Conservation (phyloP, 2,113 vertebrate species). For the Neolamprologus tretocephalus region DNA sequence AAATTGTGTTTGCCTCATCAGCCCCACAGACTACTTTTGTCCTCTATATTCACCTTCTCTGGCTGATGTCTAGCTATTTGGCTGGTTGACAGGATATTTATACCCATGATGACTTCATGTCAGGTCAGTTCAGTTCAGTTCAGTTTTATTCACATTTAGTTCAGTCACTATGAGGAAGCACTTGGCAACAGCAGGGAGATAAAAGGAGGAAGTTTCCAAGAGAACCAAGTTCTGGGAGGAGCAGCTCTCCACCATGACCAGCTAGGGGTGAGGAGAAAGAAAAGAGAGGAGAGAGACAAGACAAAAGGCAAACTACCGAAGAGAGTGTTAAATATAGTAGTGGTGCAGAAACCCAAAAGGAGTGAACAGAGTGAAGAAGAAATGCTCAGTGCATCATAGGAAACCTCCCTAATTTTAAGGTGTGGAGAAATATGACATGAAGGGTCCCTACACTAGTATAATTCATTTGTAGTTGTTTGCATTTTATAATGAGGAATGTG, state of each 20-base stretch:
- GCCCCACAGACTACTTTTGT: no score
- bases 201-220: background rate
- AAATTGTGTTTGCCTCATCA: no score
- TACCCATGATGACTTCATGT: background rate
- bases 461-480: fast-evolving
- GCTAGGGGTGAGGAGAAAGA: background rate
- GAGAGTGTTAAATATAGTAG: background rate
- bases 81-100: no score
- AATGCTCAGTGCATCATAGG: background rate
- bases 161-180: background rate
- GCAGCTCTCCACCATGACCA: background rate
- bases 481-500: background rate
- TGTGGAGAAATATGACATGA: background rate
- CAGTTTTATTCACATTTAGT: background rate
- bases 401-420: fast-evolving
- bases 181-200: background rate
- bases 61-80: no score
- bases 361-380: fast-evolving
- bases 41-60: no score
- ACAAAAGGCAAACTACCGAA: background rate
- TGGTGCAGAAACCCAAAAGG: fast-evolving
- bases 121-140: background rate
- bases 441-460: background rate
- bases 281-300: background rate
- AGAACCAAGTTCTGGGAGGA: background rate